A percentile compares a stretch with the other conserved stretches of the same genome.
Conservation (phyloP, 2,113 vertebrate species). For the Mohoua ochrocephala region DNA sequence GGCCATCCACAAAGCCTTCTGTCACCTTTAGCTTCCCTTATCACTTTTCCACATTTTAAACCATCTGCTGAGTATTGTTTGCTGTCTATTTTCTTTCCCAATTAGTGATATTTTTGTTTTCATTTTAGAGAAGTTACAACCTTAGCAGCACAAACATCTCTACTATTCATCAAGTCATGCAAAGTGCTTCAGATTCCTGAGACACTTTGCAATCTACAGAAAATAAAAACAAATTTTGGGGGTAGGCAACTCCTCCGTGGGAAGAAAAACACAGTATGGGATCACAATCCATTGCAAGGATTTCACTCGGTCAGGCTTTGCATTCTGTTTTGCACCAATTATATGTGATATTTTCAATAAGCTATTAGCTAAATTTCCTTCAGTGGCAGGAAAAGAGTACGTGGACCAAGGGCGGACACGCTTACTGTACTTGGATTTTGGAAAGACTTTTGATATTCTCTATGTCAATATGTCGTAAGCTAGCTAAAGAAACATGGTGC, state of each 20-base stretch:
- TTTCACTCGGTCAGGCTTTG: not conserved
- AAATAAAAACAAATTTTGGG: not conserved
- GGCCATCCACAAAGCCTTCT: not conserved
- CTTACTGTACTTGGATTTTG: not conserved
- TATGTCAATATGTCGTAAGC: no score
- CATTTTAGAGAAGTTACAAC: not conserved
- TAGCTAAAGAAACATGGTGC: not conserved
- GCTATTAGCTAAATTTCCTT: not conserved
- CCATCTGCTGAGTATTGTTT: not conserved
- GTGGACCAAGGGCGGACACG: no score
- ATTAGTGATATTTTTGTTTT: not conserved
- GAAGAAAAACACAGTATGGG: not conserved
- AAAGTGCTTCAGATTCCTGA: not conserved
- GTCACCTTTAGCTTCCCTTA: not conserved
- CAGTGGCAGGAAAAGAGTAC: not conserved
- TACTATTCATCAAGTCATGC: not conserved
- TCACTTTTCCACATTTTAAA: not conserved
- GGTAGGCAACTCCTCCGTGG: not conserved
- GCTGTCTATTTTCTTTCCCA: not conserved
- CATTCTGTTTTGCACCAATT: not conserved
- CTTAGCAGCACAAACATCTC: not conserved
- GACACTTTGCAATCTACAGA: not conserved
- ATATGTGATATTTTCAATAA: not conserved
- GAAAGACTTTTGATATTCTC: not conserved
- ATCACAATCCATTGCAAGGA: not conserved